Conservation (phyloP, 1,140 invertebrate genomes). For the Pseudomyrmex dendroicus region DNA sequence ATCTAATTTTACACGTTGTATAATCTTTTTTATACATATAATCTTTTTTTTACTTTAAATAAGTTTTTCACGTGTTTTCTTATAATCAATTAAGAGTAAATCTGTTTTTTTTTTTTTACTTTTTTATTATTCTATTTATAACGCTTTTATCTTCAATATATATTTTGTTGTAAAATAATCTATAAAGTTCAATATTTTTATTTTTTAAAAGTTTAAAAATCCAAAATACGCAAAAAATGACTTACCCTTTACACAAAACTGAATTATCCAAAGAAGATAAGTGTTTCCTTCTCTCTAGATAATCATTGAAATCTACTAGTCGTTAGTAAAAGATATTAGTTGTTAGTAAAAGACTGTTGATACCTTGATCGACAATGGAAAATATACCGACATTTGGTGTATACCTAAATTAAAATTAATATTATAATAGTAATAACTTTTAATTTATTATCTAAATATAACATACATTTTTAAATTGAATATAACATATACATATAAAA, state of each 20-base stretch:
- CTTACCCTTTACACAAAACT: not conserved
- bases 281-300: not conserved
- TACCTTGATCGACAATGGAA: not conserved
- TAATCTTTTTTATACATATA: constrained; percentile 16
- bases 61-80: not conserved
- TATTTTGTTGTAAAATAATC: not conserved
- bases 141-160: not conserved
- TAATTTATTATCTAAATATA: too few relatives aligned
- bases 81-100: not conserved
- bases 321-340: too few relatives aligned
- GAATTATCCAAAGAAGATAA: not conserved
- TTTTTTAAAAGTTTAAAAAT: not conserved
- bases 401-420: too few relatives aligned
- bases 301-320: not conserved
- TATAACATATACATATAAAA: too few relatives aligned
- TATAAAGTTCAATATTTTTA: not conserved
- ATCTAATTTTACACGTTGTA: not conserved
- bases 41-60: not conserved
- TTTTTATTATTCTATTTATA: not conserved
- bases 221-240: not conserved
- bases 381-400: constrained; percentile 4
- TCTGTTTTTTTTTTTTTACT: not conserved
- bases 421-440: too few relatives aligned
- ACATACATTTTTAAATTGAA: too few relatives aligned
- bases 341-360: not conserved